phyloP scores from a whole-genome alignment of 2,888 invertebrate genomes.

The Drosophila formosana region DNA sequence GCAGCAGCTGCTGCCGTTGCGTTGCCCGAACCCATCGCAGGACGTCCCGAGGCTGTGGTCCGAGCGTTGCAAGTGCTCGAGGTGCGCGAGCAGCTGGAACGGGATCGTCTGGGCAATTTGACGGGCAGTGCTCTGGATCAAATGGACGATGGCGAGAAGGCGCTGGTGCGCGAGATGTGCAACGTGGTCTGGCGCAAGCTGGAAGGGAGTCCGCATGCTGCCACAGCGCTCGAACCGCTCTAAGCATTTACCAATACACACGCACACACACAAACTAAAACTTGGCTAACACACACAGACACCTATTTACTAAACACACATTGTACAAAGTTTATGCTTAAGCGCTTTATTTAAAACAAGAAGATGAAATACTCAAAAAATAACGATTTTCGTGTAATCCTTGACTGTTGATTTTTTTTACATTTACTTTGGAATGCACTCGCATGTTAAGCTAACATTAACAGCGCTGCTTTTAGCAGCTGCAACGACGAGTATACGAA shows the following conservation, averaged over 20 bases:
- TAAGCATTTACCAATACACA: conserved; percentile 58
- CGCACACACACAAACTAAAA: conserved; percentile 30
- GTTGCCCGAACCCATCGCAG: conserved; percentile 86
- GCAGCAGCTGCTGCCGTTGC: conserved; percentile 57
- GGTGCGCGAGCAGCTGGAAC: conserved; percentile 94
- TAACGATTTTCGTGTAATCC: conserved; percentile 59
- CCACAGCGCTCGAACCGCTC: conserved; percentile 80
- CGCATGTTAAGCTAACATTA: conserved; percentile 42
- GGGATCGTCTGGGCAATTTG: conserved; percentile 87
- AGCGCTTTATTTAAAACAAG: conserved; percentile 61
- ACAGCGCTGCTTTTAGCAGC: conserved; percentile 25
- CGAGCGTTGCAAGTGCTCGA: conserved; percentile 96
- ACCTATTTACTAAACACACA: conserved; percentile 63
- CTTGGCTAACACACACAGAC: conserved; percentile 53
- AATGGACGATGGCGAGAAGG: conserved; percentile 95
- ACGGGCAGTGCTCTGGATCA: conserved; percentile 85
- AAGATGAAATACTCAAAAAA: conserved; percentile 65
- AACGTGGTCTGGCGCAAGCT: conserved; percentile 97
- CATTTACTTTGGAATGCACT: conserved; percentile 47
- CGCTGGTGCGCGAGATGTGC: conserved; percentile 97
- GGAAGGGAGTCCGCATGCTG: conserved; percentile 91
- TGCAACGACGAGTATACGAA: neutral
- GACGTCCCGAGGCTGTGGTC: conserved; percentile 96
- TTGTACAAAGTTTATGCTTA: conserved; percentile 77
- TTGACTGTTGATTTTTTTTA: conserved; percentile 63